These are phyloP conservation scores for Troides oblongomaculatus DNA, from an alignment of 2,888 invertebrate species.

Conservation along the genomic window DNA sequence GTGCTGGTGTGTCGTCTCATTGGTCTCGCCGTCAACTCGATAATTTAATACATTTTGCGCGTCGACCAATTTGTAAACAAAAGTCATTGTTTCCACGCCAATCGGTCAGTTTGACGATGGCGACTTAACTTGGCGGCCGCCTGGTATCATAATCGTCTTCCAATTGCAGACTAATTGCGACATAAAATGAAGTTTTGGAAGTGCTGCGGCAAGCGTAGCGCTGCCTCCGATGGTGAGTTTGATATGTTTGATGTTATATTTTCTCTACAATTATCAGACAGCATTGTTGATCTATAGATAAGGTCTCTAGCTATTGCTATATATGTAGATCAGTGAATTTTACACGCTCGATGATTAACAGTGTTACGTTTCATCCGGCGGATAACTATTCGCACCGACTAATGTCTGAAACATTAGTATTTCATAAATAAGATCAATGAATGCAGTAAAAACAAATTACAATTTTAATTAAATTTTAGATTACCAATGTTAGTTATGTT, in stretches of 20 bases:
- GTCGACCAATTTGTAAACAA: constrained; percentile 73
- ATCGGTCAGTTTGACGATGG: constrained; percentile 69
- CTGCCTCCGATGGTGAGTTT: constrained; percentile 54
- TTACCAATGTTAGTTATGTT: background rate
- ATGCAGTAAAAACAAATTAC: background rate
- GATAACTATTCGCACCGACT: background rate
- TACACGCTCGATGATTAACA: background rate
- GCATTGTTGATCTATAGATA: background rate
- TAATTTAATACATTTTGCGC: constrained; percentile 69
- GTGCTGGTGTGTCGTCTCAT: constrained; percentile 52
- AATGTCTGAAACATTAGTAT: background rate
- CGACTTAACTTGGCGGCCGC: constrained; percentile 63
- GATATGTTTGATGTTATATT: background rate
- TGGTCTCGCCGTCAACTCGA: constrained; percentile 58
- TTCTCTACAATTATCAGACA: background rate
- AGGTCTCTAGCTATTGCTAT: background rate
- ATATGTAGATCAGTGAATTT: background rate
- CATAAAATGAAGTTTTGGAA: constrained; percentile 72
- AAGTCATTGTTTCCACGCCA: constrained; percentile 74
- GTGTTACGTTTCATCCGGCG: background rate
- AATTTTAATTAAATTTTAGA: background rate
- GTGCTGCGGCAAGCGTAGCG: constrained; percentile 60
- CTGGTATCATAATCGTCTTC: constrained; percentile 49
- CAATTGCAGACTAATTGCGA: constrained; percentile 43
- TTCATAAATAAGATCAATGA: background rate